phyloP scores from a whole-genome alignment of 2,888 invertebrate species.

The Leucophenga maculata region DNA sequence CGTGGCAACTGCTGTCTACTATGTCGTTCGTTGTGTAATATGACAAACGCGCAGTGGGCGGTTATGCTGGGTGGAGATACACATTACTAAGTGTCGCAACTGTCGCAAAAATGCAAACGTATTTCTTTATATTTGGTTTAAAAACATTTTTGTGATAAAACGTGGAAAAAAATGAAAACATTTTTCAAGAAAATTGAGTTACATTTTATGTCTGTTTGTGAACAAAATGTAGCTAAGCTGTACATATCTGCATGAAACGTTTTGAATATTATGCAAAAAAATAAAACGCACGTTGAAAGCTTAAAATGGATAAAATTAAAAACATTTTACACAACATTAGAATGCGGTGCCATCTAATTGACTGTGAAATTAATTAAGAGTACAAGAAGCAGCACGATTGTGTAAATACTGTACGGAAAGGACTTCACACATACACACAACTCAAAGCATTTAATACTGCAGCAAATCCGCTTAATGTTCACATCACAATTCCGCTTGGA shows the following conservation, averaged over 20 bases:
- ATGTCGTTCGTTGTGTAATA: too few relatives aligned
- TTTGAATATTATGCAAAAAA: neutral
- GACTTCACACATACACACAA: slow-evolving; percentile 39
- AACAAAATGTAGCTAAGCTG: neutral
- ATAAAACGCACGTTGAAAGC: neutral
- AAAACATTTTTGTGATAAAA: neutral
- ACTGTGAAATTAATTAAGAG: slow-evolving; percentile 16
- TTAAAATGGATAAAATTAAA: neutral
- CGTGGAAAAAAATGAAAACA: too few relatives aligned
- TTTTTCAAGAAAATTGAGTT: slow-evolving; percentile 9
- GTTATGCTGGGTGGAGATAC: too few relatives aligned
- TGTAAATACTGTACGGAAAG: slow-evolving; percentile 43
- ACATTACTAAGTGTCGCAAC: too few relatives aligned
- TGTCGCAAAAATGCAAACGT: too few relatives aligned
- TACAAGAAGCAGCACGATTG: neutral
- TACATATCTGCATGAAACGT: neutral
- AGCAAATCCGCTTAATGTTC: slow-evolving; percentile 58
- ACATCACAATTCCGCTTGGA: slow-evolving; percentile 23
- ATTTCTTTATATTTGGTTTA: too few relatives aligned
- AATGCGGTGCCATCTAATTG: slow-evolving; percentile 4
- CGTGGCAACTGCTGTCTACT: too few relatives aligned
- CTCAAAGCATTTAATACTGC: slow-evolving; percentile 57
- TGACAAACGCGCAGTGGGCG: too few relatives aligned
- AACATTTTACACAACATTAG: slow-evolving; percentile 4
- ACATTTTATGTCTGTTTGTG: neutral